These are phyloP conservation scores for Osmerus mordax DNA, from an alignment of 2,113 vertebrate genomes.

Conservation along the genomic window DNA sequence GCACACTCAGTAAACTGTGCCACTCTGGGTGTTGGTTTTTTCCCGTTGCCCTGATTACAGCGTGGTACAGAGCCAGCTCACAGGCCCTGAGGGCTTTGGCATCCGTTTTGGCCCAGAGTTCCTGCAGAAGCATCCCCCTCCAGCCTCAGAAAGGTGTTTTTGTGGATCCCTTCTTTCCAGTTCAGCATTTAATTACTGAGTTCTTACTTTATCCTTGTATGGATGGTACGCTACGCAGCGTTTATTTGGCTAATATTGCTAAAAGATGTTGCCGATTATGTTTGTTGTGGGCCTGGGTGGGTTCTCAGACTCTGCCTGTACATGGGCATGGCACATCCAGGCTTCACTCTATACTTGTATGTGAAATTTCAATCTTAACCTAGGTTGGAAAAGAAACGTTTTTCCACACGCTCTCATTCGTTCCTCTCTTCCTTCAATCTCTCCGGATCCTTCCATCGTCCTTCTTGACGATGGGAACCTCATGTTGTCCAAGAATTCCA, in stretches of 20 bases:
- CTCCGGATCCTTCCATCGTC: neutral
- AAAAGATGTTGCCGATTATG: no score
- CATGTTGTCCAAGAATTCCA: neutral
- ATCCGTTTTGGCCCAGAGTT: slow-evolving; percentile 26
- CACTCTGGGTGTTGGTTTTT: slow-evolving; percentile 15
- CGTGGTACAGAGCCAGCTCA: slow-evolving; percentile 26
- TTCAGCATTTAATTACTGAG: neutral
- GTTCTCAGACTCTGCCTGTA: no score
- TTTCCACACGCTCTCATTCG: neutral
- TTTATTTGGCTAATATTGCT: no score
- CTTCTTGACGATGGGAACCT: neutral
- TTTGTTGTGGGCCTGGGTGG: no score
- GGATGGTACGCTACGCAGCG: no score
- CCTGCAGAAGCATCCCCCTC: slow-evolving; percentile 17
- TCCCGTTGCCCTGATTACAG: slow-evolving; percentile 14
- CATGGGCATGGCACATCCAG: no score
- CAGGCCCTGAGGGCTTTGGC: slow-evolving; percentile 40
- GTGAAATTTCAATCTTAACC: no score
- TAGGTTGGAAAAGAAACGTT: no score
- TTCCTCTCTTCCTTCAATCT: neutral
- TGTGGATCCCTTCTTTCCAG: neutral
- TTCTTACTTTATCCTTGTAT: neutral
- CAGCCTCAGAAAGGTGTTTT: slow-evolving; percentile 48
- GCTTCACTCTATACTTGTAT: no score
- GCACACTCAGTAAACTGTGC: neutral